phyloP scores from a whole-genome alignment of 2,888 invertebrate genomes.

The Tiliacea citrago region DNA sequence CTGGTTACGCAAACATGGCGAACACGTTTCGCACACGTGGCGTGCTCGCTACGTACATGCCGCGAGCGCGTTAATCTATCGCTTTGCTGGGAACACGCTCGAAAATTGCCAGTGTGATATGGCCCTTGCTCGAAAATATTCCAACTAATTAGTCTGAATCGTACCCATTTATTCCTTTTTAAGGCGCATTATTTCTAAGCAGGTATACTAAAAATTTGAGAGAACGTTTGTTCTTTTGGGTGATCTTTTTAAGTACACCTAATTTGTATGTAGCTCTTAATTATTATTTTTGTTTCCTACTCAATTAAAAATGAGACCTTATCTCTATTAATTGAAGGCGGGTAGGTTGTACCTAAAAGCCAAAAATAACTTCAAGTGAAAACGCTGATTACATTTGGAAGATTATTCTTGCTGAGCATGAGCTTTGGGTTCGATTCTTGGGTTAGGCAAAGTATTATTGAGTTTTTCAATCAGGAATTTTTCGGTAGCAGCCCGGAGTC shows the following conservation, averaged over 20 bases:
- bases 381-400: not conserved
- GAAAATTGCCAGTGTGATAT: too few species aligned
- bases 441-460: too few species aligned
- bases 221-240: not conserved
- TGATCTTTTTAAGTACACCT: too few species aligned
- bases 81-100: too few species aligned
- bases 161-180: not conserved
- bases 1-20: too few species aligned
- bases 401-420: conserved; percentile 37
- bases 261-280: not conserved
- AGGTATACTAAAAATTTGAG: not conserved
- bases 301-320: not conserved
- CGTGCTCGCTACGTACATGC: too few species aligned
- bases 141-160: not conserved
- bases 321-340: not conserved
- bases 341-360: not conserved
- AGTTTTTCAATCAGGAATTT: too few species aligned
- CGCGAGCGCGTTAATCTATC: too few species aligned
- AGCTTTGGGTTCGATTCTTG: too few species aligned
- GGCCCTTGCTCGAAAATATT: not conserved
- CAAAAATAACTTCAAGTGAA: not conserved
- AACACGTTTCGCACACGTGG: too few species aligned
- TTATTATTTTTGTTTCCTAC: not conserved
- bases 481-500: too few species aligned
- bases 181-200: not conserved